phyloP scores from a whole-genome alignment of 2,888 invertebrate genomes.

The Agrochola macilenta region DNA sequence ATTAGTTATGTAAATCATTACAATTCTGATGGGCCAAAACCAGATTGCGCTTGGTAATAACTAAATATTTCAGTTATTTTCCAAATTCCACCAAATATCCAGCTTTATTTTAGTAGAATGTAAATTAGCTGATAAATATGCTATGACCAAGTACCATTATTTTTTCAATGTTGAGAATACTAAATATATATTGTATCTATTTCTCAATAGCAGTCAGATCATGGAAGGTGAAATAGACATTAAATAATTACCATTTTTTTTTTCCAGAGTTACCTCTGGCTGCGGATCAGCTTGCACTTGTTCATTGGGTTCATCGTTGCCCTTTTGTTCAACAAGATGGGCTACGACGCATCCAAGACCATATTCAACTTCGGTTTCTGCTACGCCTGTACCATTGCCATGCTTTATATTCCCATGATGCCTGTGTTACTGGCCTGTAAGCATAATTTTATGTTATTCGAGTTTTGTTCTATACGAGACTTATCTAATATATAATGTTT shows the following conservation, averaged over 20 bases:
- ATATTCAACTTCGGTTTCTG: slow-evolving; percentile 96
- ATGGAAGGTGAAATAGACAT: background rate
- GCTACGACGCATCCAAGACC: slow-evolving; percentile 95
- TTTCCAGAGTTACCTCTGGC: slow-evolving; percentile 92
- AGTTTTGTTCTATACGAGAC: background rate
- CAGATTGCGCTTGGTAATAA: background rate
- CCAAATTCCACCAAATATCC: background rate
- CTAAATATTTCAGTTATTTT: background rate
- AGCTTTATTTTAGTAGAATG: background rate
- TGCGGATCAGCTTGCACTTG: slow-evolving; percentile 93
- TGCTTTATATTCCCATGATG: slow-evolving; percentile 95
- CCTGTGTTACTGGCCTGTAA: slow-evolving; percentile 95
- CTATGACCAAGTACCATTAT: background rate
- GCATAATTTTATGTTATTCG: slow-evolving; percentile 74
- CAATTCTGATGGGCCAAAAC: background rate
- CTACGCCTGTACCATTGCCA: slow-evolving; percentile 94
- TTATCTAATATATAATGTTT: background rate
- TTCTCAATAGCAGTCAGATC: background rate
- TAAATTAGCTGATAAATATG: too few relatives aligned
- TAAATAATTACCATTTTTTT: background rate
- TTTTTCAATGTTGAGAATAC: background rate
- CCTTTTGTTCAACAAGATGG: slow-evolving; percentile 93
- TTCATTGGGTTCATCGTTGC: slow-evolving; percentile 93
- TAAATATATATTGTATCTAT: background rate
- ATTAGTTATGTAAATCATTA: background rate